Conservation (phyloP, 2,888 invertebrate species). For the Cosmorhoe ocellata region DNA sequence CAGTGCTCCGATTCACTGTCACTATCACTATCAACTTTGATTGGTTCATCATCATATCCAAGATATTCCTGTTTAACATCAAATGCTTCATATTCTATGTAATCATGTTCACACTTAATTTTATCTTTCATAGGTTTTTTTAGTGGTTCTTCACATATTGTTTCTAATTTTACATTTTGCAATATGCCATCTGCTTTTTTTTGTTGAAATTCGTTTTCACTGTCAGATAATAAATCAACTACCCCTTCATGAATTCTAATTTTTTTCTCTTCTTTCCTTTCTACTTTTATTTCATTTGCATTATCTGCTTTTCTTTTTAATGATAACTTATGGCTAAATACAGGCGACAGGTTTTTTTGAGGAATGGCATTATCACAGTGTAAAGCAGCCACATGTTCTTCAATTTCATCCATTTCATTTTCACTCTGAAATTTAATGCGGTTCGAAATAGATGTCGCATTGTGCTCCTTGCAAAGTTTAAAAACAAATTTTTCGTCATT, state of each 20-base stretch:
- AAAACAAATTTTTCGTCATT: conserved; percentile 68
- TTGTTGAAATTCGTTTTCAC: conserved; percentile 47
- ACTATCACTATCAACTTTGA: conserved; percentile 68
- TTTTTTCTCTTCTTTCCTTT: conserved; percentile 34
- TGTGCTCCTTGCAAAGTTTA: conserved; percentile 50
- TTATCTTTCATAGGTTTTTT: conserved; percentile 36
- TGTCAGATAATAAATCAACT: conserved; percentile 55
- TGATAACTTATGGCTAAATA: conserved; percentile 37
- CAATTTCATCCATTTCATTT: conserved; percentile 51
- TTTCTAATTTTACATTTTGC: conserved; percentile 53
- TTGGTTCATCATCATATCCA: conserved; percentile 64
- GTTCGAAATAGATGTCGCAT: conserved; percentile 35
- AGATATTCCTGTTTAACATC: conserved; percentile 68
- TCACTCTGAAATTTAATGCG: conserved; percentile 59
- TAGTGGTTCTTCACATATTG: conserved; percentile 39
- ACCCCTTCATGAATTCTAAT: conserved; percentile 37
- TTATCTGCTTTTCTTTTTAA: conserved; percentile 55
- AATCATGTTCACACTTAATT: conserved; percentile 57
- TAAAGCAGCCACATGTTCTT: conserved; percentile 45
- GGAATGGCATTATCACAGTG: conserved; percentile 23
- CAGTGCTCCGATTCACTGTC: conserved; percentile 80
- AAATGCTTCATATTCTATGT: conserved; percentile 63
- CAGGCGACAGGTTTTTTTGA: conserved; percentile 30
- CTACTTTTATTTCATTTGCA: conserved; percentile 33
- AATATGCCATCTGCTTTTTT: conserved; percentile 21